phyloP scores from a whole-genome alignment of 2,888 invertebrate genomes.

The Acronicta leporina region DNA sequence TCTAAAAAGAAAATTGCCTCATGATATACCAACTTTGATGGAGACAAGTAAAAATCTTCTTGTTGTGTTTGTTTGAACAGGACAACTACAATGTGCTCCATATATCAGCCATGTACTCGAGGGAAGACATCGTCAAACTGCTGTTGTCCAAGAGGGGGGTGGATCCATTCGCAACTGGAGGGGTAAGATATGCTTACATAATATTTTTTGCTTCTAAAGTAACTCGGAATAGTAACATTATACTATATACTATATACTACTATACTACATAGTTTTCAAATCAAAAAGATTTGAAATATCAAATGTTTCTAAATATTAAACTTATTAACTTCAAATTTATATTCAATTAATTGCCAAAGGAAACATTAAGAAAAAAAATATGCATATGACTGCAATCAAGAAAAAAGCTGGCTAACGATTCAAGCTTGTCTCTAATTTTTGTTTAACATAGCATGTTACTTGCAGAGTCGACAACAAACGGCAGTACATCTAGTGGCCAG shows the following conservation, averaged over 20 bases:
- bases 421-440: slow-evolving; percentile 23
- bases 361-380: no score
- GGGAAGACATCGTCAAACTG: slow-evolving; percentile 98
- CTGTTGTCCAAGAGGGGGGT: slow-evolving; percentile 96
- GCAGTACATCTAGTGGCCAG: slow-evolving; percentile 98
- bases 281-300: no score
- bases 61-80: slow-evolving; percentile 87
- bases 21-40: neutral
- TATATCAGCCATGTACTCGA: slow-evolving; percentile 97
- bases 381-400: slow-evolving; percentile 18
- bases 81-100: slow-evolving; percentile 99
- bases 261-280: no score
- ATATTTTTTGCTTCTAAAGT: neutral
- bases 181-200: slow-evolving; percentile 91
- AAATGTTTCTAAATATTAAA: no score
- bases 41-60: no score
- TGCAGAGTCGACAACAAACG: slow-evolving; percentile 96
- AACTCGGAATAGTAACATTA: no score
- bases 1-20: neutral
- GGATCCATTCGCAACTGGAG: slow-evolving; percentile 97
- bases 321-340: no score
- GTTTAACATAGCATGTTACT: slow-evolving; percentile 49
- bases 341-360: no score
- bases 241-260: no score
- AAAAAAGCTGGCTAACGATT: neutral